Percentiles rank a stretch among this genome's conserved stretches.
These are phyloP conservation scores for Drosophila vallismaia DNA, from an alignment of 2,888 invertebrate genomes.

Conservation along the genomic window DNA sequence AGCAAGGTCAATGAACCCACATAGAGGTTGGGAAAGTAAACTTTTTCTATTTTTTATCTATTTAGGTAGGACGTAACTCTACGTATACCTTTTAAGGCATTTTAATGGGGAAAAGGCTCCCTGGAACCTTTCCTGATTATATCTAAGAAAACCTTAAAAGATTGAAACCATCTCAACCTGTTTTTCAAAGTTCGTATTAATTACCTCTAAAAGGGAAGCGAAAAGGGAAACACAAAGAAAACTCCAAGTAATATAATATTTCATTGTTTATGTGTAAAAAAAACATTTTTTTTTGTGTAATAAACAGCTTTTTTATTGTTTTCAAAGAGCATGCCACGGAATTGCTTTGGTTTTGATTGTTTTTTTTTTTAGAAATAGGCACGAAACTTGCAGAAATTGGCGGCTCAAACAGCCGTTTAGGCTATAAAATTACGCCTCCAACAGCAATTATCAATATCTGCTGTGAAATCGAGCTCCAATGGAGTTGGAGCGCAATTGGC, in stretches of 20 bases:
- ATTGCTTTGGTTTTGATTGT: slow-evolving; percentile 24
- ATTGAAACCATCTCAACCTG: too few relatives aligned
- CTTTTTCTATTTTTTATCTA: not conserved
- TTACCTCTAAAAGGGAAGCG: not conserved
- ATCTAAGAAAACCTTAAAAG: too few relatives aligned
- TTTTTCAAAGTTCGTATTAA: too few relatives aligned
- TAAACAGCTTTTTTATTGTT: slow-evolving; percentile 13
- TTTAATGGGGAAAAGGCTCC: too few relatives aligned
- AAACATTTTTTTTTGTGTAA: slow-evolving; percentile 4
- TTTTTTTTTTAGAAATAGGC: slow-evolving; percentile 10
- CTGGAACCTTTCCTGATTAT: too few relatives aligned
- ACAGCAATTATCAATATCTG: slow-evolving; percentile 46
- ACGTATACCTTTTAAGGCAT: too few relatives aligned
- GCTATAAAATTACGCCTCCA: slow-evolving; percentile 18
- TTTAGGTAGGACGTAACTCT: not conserved
- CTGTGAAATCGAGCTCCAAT: slow-evolving; percentile 18
- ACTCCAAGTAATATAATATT: slow-evolving; percentile 8
- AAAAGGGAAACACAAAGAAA: not conserved
- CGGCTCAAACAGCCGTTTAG: slow-evolving; percentile 13
- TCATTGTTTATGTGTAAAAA: not conserved
- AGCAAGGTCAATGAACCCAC: not conserved
- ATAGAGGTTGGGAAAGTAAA: not conserved
- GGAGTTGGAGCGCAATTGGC: slow-evolving; percentile 33
- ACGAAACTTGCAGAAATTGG: slow-evolving; percentile 19
- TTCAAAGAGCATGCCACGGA: slow-evolving; percentile 9